A percentile compares a stretch with the other conserved stretches of the same genome.
Evolutionary conservation across 2,113 vertebrate genomes (phyloP).

Genomic region (Cranoglanis bouderius): DNA sequence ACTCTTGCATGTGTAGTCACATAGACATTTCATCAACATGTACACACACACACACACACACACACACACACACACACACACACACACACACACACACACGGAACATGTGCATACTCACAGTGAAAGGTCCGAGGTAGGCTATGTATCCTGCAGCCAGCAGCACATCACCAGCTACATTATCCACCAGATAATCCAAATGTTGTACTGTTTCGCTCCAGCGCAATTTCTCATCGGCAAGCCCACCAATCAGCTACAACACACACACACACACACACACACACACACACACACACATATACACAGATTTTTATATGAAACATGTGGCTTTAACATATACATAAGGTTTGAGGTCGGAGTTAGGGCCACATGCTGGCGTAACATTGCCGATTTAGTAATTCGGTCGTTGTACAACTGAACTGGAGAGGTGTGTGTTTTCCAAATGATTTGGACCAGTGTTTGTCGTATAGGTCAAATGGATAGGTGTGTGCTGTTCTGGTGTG

Average conservation of each 20-base stretch:
- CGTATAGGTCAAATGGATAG: neutral
- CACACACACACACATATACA: conserved; percentile 22
- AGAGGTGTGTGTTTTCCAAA: neutral
- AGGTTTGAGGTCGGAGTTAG: neutral
- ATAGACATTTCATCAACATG: conserved; percentile 2
- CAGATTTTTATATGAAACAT: neutral
- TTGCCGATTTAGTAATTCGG: neutral
- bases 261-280: conserved; percentile 25
- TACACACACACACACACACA: conserved; percentile 1
- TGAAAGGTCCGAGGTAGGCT: conserved; percentile 92
- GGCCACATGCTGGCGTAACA: neutral
- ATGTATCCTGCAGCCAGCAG: conserved; percentile 85
- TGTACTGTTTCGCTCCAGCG: conserved; percentile 85
- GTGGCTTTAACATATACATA: neutral
- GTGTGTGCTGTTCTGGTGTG: neutral
- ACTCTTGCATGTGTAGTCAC: neutral
- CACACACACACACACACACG: neutral
- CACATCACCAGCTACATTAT: conserved; percentile 82
- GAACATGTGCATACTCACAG: conserved; percentile 72
- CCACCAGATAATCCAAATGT: conserved; percentile 80
- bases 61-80: too few species aligned
- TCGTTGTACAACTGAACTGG: neutral
- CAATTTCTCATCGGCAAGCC: conserved; percentile 85
- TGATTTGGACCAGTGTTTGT: neutral
- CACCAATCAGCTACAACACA: conserved; percentile 80